phyloP scores from a whole-genome alignment of 2,113 vertebrate species.

The Ceyx cyanopectus region DNA sequence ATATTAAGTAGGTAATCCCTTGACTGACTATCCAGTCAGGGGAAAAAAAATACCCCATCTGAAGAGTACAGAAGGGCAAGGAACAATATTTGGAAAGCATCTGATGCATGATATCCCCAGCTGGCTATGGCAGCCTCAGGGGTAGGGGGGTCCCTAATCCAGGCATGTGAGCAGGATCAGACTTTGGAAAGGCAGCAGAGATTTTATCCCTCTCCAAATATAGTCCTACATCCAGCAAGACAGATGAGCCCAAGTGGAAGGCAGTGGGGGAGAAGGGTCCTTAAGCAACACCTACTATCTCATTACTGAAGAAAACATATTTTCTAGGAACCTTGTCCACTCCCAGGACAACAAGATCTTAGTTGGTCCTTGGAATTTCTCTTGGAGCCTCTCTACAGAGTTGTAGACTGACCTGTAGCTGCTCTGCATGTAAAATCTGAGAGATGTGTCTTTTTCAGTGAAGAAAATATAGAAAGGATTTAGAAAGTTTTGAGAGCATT shows the following conservation, averaged over 20 bases:
- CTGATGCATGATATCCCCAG: background rate
- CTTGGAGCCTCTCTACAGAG: background rate
- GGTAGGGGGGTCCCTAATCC: background rate
- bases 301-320: background rate
- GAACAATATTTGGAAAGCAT: background rate
- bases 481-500: background rate
- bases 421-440: background rate
- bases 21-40: background rate
- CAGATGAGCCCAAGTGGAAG: background rate
- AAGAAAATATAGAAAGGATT: background rate
- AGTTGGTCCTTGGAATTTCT: background rate
- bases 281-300: background rate
- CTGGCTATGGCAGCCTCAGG: background rate
- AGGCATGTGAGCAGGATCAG: background rate
- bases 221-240: background rate
- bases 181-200: background rate
- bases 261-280: background rate
- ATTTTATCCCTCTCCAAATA: background rate
- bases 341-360: background rate
- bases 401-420: background rate
- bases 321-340: background rate
- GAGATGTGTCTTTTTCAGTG: background rate
- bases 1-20: background rate
- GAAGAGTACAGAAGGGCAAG: background rate
- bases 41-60: background rate